Conservation (phyloP, 1,140 invertebrate genomes). For the Zaprionus taronus region DNA sequence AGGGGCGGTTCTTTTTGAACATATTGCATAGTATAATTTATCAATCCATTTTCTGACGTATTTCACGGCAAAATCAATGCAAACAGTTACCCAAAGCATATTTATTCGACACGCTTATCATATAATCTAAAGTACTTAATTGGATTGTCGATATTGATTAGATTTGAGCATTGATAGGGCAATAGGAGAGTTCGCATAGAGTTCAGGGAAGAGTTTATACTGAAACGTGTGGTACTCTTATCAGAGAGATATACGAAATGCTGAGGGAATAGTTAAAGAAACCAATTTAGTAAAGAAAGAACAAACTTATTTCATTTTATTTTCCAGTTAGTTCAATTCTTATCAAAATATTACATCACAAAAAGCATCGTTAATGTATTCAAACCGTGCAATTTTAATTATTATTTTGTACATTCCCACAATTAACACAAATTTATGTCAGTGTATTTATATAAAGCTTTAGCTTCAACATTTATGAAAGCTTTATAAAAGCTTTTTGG, state of each 20-base stretch:
- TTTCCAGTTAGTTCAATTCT: neutral
- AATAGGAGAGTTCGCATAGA: neutral
- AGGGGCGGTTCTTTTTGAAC: neutral
- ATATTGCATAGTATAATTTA: constrained; percentile 4
- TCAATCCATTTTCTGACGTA: constrained; percentile 27
- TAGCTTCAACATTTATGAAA: neutral
- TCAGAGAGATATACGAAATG: neutral
- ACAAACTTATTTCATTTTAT: neutral
- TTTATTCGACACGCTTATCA: constrained; percentile 41
- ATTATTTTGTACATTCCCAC: neutral
- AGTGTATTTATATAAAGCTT: neutral
- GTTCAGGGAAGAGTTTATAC: neutral
- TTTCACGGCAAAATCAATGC: constrained; percentile 40
- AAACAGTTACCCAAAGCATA: constrained; percentile 35
- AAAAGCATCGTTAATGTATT: neutral
- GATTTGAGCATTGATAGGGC: constrained; percentile 28
- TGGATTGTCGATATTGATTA: constrained; percentile 38
- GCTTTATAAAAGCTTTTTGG: neutral
- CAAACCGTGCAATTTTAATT: neutral
- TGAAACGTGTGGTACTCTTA: neutral
- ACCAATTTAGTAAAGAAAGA: neutral
- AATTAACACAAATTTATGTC: neutral
- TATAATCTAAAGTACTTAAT: constrained; percentile 51
- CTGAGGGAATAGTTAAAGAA: neutral
- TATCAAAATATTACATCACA: neutral